phyloP scores from a whole-genome alignment of 2,113 vertebrate species.

The Megaleporinus macrocephalus region DNA sequence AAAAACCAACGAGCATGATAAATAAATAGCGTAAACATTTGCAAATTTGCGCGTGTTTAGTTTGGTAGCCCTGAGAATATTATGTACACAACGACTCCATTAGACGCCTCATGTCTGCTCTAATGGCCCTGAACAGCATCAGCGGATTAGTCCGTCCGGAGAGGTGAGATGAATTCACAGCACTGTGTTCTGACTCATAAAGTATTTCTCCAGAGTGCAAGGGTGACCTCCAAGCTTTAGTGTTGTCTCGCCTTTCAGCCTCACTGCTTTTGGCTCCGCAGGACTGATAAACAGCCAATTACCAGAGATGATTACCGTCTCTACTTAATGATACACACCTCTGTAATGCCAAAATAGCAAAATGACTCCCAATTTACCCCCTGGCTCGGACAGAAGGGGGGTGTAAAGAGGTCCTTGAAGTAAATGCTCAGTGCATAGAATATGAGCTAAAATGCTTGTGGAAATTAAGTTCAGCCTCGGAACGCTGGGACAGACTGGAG shows the following conservation, averaged over 20 bases:
- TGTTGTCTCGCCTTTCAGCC: neutral
- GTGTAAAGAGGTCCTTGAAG: neutral
- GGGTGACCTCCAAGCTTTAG: constrained; percentile 21
- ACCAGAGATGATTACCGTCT: constrained; percentile 49
- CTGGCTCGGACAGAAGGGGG: neutral
- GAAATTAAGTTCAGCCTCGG: neutral
- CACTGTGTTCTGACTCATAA: constrained; percentile 1
- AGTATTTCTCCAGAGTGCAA: constrained; percentile 11
- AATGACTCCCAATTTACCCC: constrained; percentile 52
- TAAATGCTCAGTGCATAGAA: neutral
- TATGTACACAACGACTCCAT: constrained; percentile 17
- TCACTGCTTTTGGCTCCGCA: constrained; percentile 13
- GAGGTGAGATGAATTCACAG: constrained; percentile 6
- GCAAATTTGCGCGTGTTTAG: neutral
- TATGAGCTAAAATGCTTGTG: neutral
- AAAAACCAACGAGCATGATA: neutral
- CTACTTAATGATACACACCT: constrained; percentile 57
- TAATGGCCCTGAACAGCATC: constrained; percentile 2
- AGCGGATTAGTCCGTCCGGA: neutral
- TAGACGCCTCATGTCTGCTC: constrained; percentile 2
- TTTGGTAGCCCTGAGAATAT: neutral
- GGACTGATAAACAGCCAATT: constrained; percentile 45
- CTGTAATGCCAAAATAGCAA: constrained; percentile 53
- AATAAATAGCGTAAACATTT: constrained; percentile 14
- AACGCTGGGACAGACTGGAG: neutral